These are phyloP conservation scores for Calonectris borealis DNA, from an alignment of 2,113 vertebrate species.

Conservation along the genomic window DNA sequence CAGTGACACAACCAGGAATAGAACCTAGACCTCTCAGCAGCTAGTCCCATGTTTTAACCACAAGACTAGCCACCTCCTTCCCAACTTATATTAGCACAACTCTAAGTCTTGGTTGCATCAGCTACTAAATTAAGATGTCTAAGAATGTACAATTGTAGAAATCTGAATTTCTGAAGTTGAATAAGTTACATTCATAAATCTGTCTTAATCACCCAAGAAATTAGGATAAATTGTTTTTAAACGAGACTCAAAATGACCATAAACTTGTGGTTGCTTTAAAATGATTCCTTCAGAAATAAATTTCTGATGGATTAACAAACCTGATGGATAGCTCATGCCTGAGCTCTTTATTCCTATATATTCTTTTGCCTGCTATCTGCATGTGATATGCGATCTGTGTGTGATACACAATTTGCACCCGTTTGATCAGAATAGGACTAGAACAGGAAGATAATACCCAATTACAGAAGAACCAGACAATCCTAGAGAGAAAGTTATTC, in stretches of 20 bases:
- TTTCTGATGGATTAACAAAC: background rate
- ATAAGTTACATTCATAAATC: background rate
- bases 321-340: background rate
- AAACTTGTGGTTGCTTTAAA: background rate
- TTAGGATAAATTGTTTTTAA: background rate
- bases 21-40: constrained; percentile 44
- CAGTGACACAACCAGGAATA: constrained; percentile 40
- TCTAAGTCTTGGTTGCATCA: constrained; percentile 26
- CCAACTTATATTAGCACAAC: constrained; percentile 35
- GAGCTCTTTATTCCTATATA: background rate
- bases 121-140: background rate
- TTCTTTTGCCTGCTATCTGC: background rate
- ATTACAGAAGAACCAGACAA: background rate
- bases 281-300: background rate
- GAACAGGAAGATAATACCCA: background rate
- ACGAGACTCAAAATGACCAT: background rate
- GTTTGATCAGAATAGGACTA: background rate
- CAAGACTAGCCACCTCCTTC: constrained; percentile 32
- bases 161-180: background rate
- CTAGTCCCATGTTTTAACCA: constrained; percentile 61
- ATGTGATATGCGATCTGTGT: no score
- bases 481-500: background rate
- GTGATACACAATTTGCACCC: background rate
- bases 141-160: background rate
- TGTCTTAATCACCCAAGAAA: background rate